These are phyloP conservation scores for Aspidoscelis tigris DNA, from an alignment of 2,113 vertebrate genomes.

Conservation along the genomic window DNA sequence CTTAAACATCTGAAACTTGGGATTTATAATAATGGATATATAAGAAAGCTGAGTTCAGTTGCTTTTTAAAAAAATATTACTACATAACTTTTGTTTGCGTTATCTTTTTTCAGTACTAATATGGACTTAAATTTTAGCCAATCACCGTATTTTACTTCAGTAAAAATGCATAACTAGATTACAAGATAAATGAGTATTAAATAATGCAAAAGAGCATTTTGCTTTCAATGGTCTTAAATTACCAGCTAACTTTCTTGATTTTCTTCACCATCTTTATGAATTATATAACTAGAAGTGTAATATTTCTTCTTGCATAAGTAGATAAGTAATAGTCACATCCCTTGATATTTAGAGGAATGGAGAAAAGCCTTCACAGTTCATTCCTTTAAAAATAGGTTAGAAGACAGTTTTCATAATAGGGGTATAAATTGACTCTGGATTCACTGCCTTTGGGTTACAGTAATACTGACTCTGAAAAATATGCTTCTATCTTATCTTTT, in stretches of 20 bases:
- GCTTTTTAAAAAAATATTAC: background rate
- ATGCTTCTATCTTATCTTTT: background rate
- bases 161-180: background rate
- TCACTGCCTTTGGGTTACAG: constrained; percentile 15
- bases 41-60: background rate
- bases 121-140: background rate
- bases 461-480: constrained; percentile 12
- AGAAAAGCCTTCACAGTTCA: constrained; percentile 19
- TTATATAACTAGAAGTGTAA: constrained; percentile 9
- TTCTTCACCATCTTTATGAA: background rate
- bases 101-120: background rate
- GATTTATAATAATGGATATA: background rate
- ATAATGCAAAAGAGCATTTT: background rate
- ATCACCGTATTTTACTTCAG: background rate
- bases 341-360: constrained; percentile 9
- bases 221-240: background rate
- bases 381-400: constrained; percentile 8
- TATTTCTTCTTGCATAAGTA: constrained; percentile 28
- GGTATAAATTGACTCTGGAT: constrained; percentile 9
- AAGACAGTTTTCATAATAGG: constrained; percentile 6
- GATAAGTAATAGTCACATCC: background rate
- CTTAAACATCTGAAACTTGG: no score
- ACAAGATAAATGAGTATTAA: background rate
- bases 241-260: background rate
- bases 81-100: background rate